Base-by-base conservation (phyloP, 2,888 invertebrate species). In the Aporophyla nigra region DNA sequence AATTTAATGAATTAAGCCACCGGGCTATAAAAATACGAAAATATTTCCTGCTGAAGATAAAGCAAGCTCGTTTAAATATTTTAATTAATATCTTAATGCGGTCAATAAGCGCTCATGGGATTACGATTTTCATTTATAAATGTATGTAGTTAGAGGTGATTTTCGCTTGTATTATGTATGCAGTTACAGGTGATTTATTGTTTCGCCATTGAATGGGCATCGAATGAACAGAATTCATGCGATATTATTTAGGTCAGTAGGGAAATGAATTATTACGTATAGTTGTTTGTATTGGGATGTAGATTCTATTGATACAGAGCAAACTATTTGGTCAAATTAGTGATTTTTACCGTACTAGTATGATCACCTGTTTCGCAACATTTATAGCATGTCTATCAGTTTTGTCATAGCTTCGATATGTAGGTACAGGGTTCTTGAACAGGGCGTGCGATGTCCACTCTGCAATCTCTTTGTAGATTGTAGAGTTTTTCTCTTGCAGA, bases 31-130 rank as follows among this genome's bases (percentile, higher is more conserved):
- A 27, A 59, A 54, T 46, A 21, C 56, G 16, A 33, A 51, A 67
- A 43, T 53, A 27, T 49, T 66, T 53, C 54, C 49, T 21, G 46
- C 33, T 51, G 5, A 63, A 49, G 58, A 49, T 58, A 63, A 62
- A 71, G 19, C 27, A 46, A 66, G 27, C 19, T 43, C 27, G 9
- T 59, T 56, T 62, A 40, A 62, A 70, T 14, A 71, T 59, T 82
- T 71, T 46, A 74, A 84, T 75, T 82, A 71, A 84, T 56, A 53
- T 71, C 54, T 16, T 84, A 84, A 84, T 68, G 70, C 21, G 27
- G 59, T 12, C 21, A 53, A 54, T 46, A 54, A 72, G 73, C 65
- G 69, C 9, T 69, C 51, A 62, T 75, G 5, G 5, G 33, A 66
- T 51, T 33, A 9, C 5, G 14, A 66, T 53, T 53, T 51, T 68